Conservation (phyloP, 1,140 invertebrate species). For the Camponotus pennsylvanicus region DNA sequence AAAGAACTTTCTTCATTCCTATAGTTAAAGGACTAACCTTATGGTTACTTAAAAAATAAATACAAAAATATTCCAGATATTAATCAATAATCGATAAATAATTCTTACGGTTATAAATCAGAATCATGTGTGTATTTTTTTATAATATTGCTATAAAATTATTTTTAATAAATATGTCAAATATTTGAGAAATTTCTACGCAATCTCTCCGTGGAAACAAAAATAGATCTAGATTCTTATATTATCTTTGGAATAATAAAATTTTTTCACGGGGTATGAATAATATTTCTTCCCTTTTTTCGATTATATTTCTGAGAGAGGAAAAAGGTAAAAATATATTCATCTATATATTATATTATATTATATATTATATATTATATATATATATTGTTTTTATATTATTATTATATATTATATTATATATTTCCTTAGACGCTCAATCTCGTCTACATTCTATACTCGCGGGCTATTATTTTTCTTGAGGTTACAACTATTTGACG, state of each 20-base stretch:
- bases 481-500: conserved; percentile 26
- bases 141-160: background rate
- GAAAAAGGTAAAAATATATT: background rate
- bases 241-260: background rate
- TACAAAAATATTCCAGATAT: conserved; percentile 2
- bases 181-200: background rate
- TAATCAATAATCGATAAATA: background rate
- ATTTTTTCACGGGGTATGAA: background rate
- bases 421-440: background rate
- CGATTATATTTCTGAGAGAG: background rate
- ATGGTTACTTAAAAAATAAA: background rate
- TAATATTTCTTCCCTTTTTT: background rate
- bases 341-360: background rate
- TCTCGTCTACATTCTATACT: background rate
- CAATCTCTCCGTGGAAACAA: background rate
- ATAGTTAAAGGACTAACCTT: background rate
- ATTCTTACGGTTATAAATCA: background rate
- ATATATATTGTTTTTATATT: no score
- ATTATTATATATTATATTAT: no score
- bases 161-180: background rate
- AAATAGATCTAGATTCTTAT: background rate
- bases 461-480: conserved; percentile 36
- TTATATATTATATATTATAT: no score
- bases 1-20: background rate
- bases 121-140: background rate